A percentile compares a stretch with the other conserved stretches of the same genome.
These are phyloP conservation scores for Drosophila hamatofila DNA, from an alignment of 2,888 invertebrate genomes.

Conservation along the genomic window DNA sequence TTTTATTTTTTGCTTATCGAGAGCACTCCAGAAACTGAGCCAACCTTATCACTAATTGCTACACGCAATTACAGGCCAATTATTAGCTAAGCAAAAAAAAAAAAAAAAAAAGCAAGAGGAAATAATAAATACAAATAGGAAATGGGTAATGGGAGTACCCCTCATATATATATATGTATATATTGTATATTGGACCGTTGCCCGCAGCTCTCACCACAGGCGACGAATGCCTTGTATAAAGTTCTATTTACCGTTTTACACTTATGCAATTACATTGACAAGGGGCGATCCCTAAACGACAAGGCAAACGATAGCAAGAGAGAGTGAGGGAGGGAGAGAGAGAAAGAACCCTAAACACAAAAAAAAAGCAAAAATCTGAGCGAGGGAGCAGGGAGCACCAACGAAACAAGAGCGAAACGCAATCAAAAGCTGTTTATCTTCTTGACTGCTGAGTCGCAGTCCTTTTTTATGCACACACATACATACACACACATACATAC, in stretches of 20 bases:
- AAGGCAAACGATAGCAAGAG: slow-evolving; percentile 26
- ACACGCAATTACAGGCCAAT: slow-evolving; percentile 14
- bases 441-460: slow-evolving; percentile 44
- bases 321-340: neutral
- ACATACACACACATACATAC: neutral
- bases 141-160: neutral
- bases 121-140: neutral
- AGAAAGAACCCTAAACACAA: slow-evolving; percentile 4
- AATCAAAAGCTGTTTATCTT: slow-evolving; percentile 79
- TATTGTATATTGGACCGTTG: neutral
- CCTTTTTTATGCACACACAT: slow-evolving; percentile 16
- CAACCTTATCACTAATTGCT: neutral
- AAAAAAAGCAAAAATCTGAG: neutral
- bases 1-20: neutral
- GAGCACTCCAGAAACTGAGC: neutral
- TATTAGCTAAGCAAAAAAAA: neutral
- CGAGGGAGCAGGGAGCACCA: neutral
- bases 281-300: slow-evolving; percentile 30
- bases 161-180: too few species aligned
- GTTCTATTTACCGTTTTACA: slow-evolving; percentile 37
- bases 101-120: neutral
- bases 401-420: slow-evolving; percentile 33
- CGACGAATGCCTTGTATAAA: neutral
- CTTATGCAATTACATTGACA: slow-evolving; percentile 44
- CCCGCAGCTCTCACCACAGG: slow-evolving; percentile 14